Percentiles rank a stretch among this genome's conserved stretches.
Conservation (phyloP, 2,113 vertebrate genomes). For the Varanus salvator region DNA sequence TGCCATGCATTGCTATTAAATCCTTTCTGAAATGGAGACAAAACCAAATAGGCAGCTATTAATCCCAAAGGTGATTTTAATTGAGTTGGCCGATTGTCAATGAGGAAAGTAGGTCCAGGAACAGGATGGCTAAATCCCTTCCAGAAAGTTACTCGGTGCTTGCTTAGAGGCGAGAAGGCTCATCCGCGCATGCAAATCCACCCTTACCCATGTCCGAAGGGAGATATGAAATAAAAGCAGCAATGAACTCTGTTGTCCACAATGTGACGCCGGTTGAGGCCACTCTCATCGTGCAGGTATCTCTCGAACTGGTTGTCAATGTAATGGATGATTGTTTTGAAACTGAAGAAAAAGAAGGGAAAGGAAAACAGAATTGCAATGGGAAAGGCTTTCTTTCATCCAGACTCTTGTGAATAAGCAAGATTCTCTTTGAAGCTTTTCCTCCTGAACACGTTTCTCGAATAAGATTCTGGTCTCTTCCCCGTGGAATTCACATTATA, state of each 20-base stretch:
- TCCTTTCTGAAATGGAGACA: constrained; percentile 24
- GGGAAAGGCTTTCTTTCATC: background rate
- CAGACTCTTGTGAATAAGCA: background rate
- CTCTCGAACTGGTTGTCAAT: constrained; percentile 90
- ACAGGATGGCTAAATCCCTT: background rate
- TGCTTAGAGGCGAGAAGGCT: background rate
- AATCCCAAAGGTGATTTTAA: constrained; percentile 46
- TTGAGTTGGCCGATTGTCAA: constrained; percentile 21
- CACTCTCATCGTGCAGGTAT: constrained; percentile 89
- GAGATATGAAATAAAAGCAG: constrained; percentile 95
- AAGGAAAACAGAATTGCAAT: constrained; percentile 34
- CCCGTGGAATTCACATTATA: background rate
- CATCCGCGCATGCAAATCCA: background rate
- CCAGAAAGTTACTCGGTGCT: constrained; percentile 4
- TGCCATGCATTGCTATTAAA: constrained; percentile 23
- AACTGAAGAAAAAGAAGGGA: constrained; percentile 69
- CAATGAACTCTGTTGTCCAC: constrained; percentile 91
- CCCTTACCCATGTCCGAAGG: constrained; percentile 88
- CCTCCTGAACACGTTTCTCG: background rate
- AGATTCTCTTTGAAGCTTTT: constrained; percentile 21
- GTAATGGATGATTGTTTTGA: constrained; percentile 91
- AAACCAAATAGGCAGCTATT: constrained; percentile 12
- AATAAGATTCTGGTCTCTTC: no score
- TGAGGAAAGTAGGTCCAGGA: constrained; percentile 12
- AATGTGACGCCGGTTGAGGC: constrained; percentile 88